Evolutionary conservation across 1,140 invertebrate species (phyloP).

Genomic region (Acromyrmex echinatior): DNA sequence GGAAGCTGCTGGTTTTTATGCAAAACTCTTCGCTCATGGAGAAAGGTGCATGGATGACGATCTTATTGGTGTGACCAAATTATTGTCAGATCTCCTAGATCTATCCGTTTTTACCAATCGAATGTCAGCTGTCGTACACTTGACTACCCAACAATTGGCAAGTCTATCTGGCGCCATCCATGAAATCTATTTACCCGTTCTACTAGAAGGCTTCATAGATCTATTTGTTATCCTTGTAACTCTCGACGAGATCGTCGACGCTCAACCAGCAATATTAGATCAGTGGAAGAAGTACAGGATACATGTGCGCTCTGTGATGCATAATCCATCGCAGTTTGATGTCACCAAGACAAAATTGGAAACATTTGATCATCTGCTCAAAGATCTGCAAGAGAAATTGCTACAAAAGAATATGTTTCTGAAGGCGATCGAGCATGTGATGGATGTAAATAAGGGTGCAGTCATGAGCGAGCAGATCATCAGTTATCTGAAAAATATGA

Average conservation of each 20-base stretch:
- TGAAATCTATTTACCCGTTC: conserved; percentile 82
- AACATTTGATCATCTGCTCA: conserved; percentile 90
- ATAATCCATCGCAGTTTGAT: conserved; percentile 89
- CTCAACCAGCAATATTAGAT: conserved; percentile 88
- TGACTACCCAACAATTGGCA: conserved; percentile 81
- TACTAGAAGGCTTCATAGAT: conserved; percentile 89
- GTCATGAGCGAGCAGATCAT: conserved; percentile 91
- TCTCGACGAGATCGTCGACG: conserved; percentile 90
- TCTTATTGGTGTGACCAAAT: conserved; percentile 75
- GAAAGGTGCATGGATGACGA: conserved; percentile 85
- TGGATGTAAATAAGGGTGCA: conserved; percentile 90
- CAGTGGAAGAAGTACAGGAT: conserved; percentile 91
- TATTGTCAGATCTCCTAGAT: conserved; percentile 83
- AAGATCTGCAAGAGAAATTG: conserved; percentile 88
- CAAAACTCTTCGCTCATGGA: conserved; percentile 89
- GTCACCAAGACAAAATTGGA: conserved; percentile 88
- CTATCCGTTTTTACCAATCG: conserved; percentile 86
- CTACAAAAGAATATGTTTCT: conserved; percentile 82
- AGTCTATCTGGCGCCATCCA: conserved; percentile 76
- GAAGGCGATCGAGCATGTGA: conserved; percentile 88
- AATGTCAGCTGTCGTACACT: conserved; percentile 78
- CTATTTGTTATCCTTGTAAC: conserved; percentile 90
- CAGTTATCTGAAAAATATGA: conserved; percentile 90
- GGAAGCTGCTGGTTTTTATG: conserved; percentile 90
- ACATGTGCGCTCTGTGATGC: conserved; percentile 90